phyloP scores from a whole-genome alignment of 2,888 invertebrate genomes.

The Hemicrepidius hirtus region DNA sequence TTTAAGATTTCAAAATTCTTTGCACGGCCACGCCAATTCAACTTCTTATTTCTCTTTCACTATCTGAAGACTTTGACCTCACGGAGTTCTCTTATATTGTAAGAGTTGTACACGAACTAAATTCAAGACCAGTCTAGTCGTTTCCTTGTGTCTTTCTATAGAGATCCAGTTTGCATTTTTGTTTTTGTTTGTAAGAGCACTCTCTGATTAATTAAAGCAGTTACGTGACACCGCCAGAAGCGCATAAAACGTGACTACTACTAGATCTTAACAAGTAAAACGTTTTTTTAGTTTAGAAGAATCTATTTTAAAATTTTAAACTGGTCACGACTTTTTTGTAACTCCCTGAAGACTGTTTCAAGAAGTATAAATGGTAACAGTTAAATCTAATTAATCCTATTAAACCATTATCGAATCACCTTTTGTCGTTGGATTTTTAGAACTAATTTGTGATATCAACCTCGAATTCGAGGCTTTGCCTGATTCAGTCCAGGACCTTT shows the following conservation, averaged over 20 bases:
- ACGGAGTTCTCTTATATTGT: constrained; percentile 13
- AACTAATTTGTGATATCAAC: not conserved
- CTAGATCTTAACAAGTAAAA: too few species aligned
- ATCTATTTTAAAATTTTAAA: too few species aligned
- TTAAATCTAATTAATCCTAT: too few species aligned
- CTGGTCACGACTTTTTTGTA: too few species aligned
- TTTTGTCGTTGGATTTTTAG: not conserved
- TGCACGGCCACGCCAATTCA: constrained; percentile 27
- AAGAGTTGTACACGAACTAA: constrained; percentile 8
- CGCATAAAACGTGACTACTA: constrained; percentile 16
- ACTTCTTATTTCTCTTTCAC: constrained; percentile 28
- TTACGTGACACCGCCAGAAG: constrained; percentile 16
- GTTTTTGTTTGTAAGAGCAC: constrained; percentile 16
- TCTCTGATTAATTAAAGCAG: constrained; percentile 23
- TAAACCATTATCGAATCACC: not conserved
- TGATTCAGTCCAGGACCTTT: too few species aligned
- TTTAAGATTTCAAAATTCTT: constrained; percentile 21
- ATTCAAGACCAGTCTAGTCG: constrained; percentile 24
- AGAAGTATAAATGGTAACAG: too few species aligned
- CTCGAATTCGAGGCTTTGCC: not conserved
- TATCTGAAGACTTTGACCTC: constrained; percentile 33
- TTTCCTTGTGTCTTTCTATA: constrained; percentile 25
- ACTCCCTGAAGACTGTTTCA: too few species aligned
- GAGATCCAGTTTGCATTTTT: constrained; percentile 20
- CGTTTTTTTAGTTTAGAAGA: too few species aligned